Evolutionary conservation across 2,888 invertebrate genomes (phyloP), one percentile per base, ranked within the genome.

Genomic region (Aricia artaxerxes): DNA sequence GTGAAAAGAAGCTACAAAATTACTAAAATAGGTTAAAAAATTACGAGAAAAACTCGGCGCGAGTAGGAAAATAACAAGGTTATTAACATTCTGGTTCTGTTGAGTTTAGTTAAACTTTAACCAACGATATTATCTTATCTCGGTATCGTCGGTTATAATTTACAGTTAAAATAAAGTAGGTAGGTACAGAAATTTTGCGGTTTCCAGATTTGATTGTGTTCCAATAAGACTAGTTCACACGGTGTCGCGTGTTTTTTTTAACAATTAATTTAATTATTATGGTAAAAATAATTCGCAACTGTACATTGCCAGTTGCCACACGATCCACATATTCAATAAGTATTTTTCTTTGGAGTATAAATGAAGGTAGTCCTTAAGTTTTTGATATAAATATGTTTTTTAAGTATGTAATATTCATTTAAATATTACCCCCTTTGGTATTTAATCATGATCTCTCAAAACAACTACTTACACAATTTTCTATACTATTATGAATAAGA

Each of bases 41-140:
- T 13, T 76, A 35, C 57, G 57, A 35, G 16, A 35, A 76, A 76
- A 11, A 69, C 35, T 0, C 1, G 13, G 69, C 76, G 76, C 31
- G 11, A 44, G 44, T 76, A 76, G 53, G 76, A 76, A 76, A 76
- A 76, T 76, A 76, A 57, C 76, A 57, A 76, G 76, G 76, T 57
- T 76, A 76, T 76, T 57, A 35, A 16, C 76, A 44, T 76, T 76
- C 53, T 76, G 31, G 53, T 31, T 31, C 1, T 49, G 53, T 53
- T 76, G 35, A 53, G 76, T 7, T 76, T 76, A 57, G 31, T 57
- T 76, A 53, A 44, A 75, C 13, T 76, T 75, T 9, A 53, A 75
- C 53, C n/a, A 57, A 76, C 49, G 31, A 76, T 76, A n/a, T 57
- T 76, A 76, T 76, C 76, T 76, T 53, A 53, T 76, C 49, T 76